These are phyloP conservation scores for Corythornis leucogaster DNA, from an alignment of 2,797 vertebrate genomes.

Conservation along the genomic window DNA sequence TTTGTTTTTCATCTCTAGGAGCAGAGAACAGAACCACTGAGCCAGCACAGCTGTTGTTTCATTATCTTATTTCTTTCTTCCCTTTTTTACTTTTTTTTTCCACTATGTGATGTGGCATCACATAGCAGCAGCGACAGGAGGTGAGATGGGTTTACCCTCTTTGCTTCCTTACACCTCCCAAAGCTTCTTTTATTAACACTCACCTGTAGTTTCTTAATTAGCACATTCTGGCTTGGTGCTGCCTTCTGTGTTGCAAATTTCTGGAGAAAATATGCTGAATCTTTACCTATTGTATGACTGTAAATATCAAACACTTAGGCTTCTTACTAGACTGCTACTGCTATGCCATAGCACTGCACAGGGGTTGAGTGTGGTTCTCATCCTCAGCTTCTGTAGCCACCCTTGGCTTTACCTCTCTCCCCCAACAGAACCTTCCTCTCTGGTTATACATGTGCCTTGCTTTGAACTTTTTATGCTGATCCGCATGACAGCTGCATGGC, in stretches of 20 bases:
- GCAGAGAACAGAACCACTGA: neutral
- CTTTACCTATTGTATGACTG: neutral
- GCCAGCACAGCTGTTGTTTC: neutral
- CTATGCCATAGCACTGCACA: neutral
- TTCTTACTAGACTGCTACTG: neutral
- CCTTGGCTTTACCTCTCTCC: neutral
- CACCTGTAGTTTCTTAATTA: constrained; percentile 29
- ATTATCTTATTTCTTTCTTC: neutral
- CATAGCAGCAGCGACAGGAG: neutral
- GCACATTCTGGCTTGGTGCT: neutral
- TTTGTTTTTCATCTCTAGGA: neutral
- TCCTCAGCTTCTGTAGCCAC: neutral
- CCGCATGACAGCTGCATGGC: neutral
- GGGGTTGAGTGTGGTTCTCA: neutral
- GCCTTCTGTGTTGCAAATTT: neutral
- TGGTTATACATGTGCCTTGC: neutral
- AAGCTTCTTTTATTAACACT: neutral
- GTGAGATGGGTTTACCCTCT: neutral
- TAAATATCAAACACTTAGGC: neutral
- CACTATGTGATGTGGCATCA: neutral
- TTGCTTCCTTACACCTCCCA: neutral
- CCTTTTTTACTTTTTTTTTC: neutral
- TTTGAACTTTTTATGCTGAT: neutral
- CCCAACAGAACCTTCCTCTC: neutral
- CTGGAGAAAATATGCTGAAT: neutral